Base-by-base conservation (phyloP, 64 coral and sea anemone species). In the Dendronephthya gigantea region DNA sequence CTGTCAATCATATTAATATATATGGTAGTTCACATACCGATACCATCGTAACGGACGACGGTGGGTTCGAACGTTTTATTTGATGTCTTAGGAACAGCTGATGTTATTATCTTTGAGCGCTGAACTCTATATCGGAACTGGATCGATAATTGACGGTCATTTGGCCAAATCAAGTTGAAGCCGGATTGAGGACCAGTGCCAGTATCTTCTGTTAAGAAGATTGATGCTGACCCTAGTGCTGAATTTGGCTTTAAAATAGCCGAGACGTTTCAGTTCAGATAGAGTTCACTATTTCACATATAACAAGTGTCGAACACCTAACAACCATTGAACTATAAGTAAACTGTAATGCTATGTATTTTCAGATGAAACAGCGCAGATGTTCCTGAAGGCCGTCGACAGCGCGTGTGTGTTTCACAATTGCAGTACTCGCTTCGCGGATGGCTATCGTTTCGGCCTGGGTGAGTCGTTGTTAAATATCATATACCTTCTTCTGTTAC, bases 401-500 rank as follows among this genome's bases (percentile, higher is more conserved):
- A 97, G 94, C 48, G 94, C 94, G 82, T 97, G 94, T 74, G 94
- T 97, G 37, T 97, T 93, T 43, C 94, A 97, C 76, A 97, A 97
- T 35, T 45, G 86, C 2, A 97, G 94, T 50, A 93, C 94, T 7
- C 89, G 94, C 25, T 97, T 97, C 70, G 89, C 94, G 0, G 94
- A 97, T 79, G 94, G 94, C 15, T 97, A 93, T 56, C 92, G 94
- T 23, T 97, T 97, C 85, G 94, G 94, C 14, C 87, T 97, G 23
- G 94, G 94, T 97, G 72, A 91, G 94, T 91, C 17, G 25, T 27
- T 23, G 19, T 62, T 62, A n/a, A n/a, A n/a, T n/a, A n/a, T n/a
- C n/a, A 62, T 62, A 7, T 62, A 5, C 41, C 41, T 45, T 45
- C 11, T 45, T 45, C 4, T 45, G n/a, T 45, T 4, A 45, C 41